phyloP scores from a whole-genome alignment of 2,113 vertebrate genomes.

The Ciconia stormi region DNA sequence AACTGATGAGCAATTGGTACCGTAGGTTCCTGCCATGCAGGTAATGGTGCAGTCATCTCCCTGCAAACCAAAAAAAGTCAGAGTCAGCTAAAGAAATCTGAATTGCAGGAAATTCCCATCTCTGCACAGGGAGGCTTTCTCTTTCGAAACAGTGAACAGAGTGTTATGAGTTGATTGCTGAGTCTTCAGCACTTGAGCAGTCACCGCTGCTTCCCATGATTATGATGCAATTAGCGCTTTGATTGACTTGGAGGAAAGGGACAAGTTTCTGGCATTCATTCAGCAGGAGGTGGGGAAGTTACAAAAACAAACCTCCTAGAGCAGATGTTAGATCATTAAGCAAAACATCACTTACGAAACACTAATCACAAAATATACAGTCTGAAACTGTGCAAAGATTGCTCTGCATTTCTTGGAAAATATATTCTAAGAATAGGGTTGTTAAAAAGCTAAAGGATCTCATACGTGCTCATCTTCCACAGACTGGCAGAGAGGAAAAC shows the following conservation, averaged over 20 bases:
- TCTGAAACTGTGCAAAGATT: slow-evolving; percentile 24
- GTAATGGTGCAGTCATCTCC: slow-evolving; percentile 86
- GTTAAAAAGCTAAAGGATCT: slow-evolving; percentile 10
- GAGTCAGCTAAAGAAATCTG: background rate
- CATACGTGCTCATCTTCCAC: background rate
- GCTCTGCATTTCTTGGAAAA: slow-evolving; percentile 17
- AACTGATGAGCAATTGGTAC: slow-evolving; percentile 87
- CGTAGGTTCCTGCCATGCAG: slow-evolving; percentile 86
- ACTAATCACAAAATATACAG: slow-evolving; percentile 70
- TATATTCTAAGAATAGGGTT: slow-evolving; percentile 21
- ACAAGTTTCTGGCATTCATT: slow-evolving; percentile 49
- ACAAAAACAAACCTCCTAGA: slow-evolving; percentile 67
- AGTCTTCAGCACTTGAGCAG: slow-evolving; percentile 36
- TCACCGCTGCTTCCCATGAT: slow-evolving; percentile 39
- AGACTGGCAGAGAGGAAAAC: background rate
- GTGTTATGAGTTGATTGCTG: slow-evolving; percentile 40
- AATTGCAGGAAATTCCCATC: slow-evolving; percentile 25
- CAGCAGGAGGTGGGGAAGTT: slow-evolving; percentile 65
- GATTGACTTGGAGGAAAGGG: slow-evolving; percentile 65
- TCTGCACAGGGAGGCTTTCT: background rate
- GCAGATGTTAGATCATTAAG: slow-evolving; percentile 73
- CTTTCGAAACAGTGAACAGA: background rate
- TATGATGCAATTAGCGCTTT: slow-evolving; percentile 54
- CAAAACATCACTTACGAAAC: slow-evolving; percentile 62
- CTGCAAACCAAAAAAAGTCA: slow-evolving; percentile 64